phyloP scores from a whole-genome alignment of 1,140 invertebrate genomes.

The Wasmannia auropunctata region DNA sequence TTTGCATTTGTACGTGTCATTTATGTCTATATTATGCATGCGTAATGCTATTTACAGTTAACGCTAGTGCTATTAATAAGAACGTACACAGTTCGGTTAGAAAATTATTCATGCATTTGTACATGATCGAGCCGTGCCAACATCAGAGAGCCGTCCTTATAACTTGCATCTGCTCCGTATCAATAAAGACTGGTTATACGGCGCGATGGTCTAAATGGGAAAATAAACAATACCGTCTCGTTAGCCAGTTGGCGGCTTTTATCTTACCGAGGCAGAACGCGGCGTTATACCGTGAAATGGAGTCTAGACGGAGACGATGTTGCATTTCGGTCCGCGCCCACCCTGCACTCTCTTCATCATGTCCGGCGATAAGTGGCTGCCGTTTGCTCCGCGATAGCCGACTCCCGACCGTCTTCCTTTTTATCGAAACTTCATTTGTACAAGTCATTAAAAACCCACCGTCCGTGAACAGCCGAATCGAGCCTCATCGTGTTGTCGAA shows the following conservation, averaged over 20 bases:
- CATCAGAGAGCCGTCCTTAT: slow-evolving; percentile 50
- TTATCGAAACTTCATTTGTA: slow-evolving; percentile 79
- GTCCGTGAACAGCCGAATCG: slow-evolving; percentile 56
- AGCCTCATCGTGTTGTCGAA: slow-evolving; percentile 32
- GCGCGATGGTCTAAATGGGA: slow-evolving; percentile 62
- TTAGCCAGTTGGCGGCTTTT: slow-evolving; percentile 68
- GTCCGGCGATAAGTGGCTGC: slow-evolving; percentile 78
- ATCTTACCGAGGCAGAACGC: slow-evolving; percentile 75
- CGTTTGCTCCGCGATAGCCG: slow-evolving; percentile 69
- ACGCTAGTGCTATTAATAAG: too few relatives aligned
- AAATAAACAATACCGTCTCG: slow-evolving; percentile 73
- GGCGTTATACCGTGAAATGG: slow-evolving; percentile 83
- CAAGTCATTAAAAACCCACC: slow-evolving; percentile 75
- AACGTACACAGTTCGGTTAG: background rate
- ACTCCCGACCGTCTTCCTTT: slow-evolving; percentile 67
- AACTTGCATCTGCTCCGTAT: slow-evolving; percentile 65
- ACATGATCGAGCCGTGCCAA: background rate
- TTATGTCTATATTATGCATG: background rate
- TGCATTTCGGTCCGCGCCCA: slow-evolving; percentile 72
- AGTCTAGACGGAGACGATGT: slow-evolving; percentile 78
- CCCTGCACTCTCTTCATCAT: slow-evolving; percentile 69
- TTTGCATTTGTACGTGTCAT: background rate
- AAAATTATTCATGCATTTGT: background rate
- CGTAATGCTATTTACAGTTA: background rate
- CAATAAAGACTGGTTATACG: slow-evolving; percentile 63